A percentile compares a stretch with the other conserved stretches of the same genome.
These are phyloP conservation scores for Drosophila imparisetae DNA, from an alignment of 2,888 invertebrate species.

Conservation along the genomic window DNA sequence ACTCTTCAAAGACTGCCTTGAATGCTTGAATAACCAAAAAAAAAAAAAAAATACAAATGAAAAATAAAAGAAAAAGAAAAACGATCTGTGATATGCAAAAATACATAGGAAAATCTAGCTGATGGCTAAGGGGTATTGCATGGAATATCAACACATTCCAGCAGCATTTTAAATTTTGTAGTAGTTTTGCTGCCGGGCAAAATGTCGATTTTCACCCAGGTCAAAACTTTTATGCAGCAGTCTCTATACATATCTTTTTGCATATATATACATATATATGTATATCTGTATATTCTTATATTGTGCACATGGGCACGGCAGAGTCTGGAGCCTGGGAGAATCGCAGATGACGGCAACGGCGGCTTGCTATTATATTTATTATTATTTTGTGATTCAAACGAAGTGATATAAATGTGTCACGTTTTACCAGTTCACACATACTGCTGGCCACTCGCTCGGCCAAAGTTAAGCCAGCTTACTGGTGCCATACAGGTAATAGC, in stretches of 20 bases:
- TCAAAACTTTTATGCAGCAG: conserved; percentile 44
- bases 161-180: conserved; percentile 53
- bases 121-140: conserved; percentile 58
- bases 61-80: background rate
- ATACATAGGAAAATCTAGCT: conserved; percentile 37
- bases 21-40: conserved; percentile 11
- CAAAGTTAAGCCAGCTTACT: conserved; percentile 35
- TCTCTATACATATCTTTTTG: background rate
- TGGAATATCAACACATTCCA: conserved; percentile 60
- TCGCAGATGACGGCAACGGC: conserved; percentile 43
- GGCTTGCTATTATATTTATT: conserved; percentile 79
- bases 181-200: conserved; percentile 66
- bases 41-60: background rate
- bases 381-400: conserved; percentile 83
- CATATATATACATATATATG: conserved; percentile 16
- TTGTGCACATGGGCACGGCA: conserved; percentile 73
- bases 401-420: conserved; percentile 85
- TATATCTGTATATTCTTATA: conserved; percentile 29
- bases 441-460: conserved; percentile 63
- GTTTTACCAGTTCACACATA: conserved; percentile 85
- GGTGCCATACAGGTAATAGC: conserved; percentile 73
- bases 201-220: conserved; percentile 69
- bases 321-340: conserved; percentile 52
- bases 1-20: conserved; percentile 23
- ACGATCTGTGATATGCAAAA: conserved; percentile 56